Base-by-base conservation (phyloP, 2,888 invertebrate genomes). In the Eilema griseolum region DNA sequence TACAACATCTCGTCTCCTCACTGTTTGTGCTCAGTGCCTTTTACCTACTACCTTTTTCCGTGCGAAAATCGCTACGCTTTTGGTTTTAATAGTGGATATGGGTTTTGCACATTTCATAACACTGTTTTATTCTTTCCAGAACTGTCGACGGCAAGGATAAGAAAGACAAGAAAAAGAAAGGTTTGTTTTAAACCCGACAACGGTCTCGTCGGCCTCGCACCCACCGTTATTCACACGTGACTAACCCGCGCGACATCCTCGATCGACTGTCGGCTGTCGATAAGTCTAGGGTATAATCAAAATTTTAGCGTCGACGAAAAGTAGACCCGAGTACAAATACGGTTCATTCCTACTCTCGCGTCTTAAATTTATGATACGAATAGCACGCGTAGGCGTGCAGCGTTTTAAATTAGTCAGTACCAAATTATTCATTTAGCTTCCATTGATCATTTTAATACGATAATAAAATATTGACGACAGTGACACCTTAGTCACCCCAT, bases 101-200 rank as follows among this genome's bases (percentile, higher is more conserved):
- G 46, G 20, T 14, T 46, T 46, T 20, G 46, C 7, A 7, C 12
- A 4, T 16, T 28, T n/a, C 1, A 16, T 62, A 60, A 70, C n/a
- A 52, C 46, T 61, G 5, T 23, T 62, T 57, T 57, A 61, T 71
- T 56, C 84, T 72, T 97, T 96, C 79, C 96, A 97, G 97, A 93
- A 96, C 97, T 80, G 97, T 98, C 83, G 98, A 98, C 89, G 98
- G 98, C 85, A 98, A 98, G 95, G 98, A 98, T 88, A 98, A 98
- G 94, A 98, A 98, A 96, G 97, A 96, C 91, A 98, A 98, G 96
- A 98, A 98, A 96, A 97, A 97, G 96, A 98, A 98, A 96, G 98
- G 98, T 92, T 97, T 98, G 95, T 98, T 98, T 95, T 98, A 97
- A 96, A 83, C 73, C 80, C 79, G 85, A 85, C 84, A 77, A 74